phyloP scores from a whole-genome alignment of 2,888 invertebrate species.

The Rhodophaea formosa region DNA sequence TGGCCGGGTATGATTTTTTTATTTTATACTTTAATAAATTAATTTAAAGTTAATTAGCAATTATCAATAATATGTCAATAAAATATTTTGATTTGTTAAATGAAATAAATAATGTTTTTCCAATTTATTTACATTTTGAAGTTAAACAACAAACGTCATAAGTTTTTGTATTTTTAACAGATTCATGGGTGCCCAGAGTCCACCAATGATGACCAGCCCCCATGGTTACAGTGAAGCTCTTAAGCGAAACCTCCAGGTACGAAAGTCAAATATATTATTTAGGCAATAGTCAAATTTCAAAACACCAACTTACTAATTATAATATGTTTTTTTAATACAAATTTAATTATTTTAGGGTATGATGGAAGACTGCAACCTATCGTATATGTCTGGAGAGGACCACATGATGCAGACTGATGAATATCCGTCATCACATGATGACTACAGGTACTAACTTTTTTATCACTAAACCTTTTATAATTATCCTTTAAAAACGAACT shows the following conservation, averaged over 20 bases:
- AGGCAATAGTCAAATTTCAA: too few species aligned
- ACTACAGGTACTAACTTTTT: conserved; percentile 60
- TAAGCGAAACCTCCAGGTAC: conserved; percentile 90
- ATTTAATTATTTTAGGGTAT: conserved; percentile 70
- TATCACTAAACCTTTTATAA: too few species aligned
- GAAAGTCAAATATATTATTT: background rate
- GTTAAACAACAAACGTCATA: background rate
- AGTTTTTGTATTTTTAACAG: conserved; percentile 59
- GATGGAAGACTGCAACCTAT: conserved; percentile 83
- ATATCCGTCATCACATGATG: conserved; percentile 75
- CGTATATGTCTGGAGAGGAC: conserved; percentile 79
- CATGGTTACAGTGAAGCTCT: conserved; percentile 91
- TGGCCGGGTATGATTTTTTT: conserved; percentile 74
- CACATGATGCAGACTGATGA: conserved; percentile 77
- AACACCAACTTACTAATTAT: too few species aligned
- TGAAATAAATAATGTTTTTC: background rate
- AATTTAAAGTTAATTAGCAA: conserved; percentile 25
- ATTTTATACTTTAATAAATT: conserved; percentile 33
- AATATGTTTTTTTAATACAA: too few species aligned
- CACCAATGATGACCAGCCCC: conserved; percentile 91
- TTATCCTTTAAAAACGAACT: too few species aligned
- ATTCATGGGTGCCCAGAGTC: conserved; percentile 91
- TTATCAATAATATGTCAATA: conserved; percentile 15
- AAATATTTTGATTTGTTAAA: background rate
- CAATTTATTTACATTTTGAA: too few species aligned